Base-by-base conservation (phyloP, 1,140 invertebrate species). In the Rhagoletis zephyria region DNA sequence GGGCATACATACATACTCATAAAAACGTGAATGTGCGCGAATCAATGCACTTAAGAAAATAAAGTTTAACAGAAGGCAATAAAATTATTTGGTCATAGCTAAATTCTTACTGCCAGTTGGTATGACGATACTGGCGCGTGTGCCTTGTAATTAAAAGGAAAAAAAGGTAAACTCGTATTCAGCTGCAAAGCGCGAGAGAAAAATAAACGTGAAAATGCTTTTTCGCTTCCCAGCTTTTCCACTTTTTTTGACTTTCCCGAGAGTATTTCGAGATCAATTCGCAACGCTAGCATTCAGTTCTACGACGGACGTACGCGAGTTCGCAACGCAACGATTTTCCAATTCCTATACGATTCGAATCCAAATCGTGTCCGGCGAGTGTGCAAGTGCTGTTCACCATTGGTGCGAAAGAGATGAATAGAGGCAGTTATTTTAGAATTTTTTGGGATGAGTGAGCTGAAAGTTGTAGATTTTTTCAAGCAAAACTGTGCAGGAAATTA, bases 231-330 rank as follows among this genome's bases (percentile, higher is more conserved):
- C 12, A 14, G 40, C 42, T 48, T 74, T 45, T 42, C 42, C 9
- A 77, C 10, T 77, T 77, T 77, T 77, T 14, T 12, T 42, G 74
- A 59, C 16, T 56, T 56, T 56, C 74, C 42, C 5, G 74, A 45
- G 61, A 48, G 12, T 74, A 45, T 74, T 74, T 30, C 30, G 30
- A 30, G 30, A 30, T 30, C 30, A 30, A 30, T 30, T 30, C 42
- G 67, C 63, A 74, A 88, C 74, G 89, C 90, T 90, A 91, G 89
- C 91, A 90, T 89, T 92, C 91, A 92, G 91, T 92, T 91, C 89
- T 90, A 89, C 90, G 89, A 90, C 90, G 90, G 90, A 90, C 90
- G 90, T 89, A 89, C 90, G 90, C 89, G 88, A 89, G 91, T 90
- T 89, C 90, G 88, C 91, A 91, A 89, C 89, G 88, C 91, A 91